Percentiles rank a stretch among this genome's conserved stretches.
phyloP scores from a whole-genome alignment of 2,113 vertebrate species.

The Pseudopipra pipra region DNA sequence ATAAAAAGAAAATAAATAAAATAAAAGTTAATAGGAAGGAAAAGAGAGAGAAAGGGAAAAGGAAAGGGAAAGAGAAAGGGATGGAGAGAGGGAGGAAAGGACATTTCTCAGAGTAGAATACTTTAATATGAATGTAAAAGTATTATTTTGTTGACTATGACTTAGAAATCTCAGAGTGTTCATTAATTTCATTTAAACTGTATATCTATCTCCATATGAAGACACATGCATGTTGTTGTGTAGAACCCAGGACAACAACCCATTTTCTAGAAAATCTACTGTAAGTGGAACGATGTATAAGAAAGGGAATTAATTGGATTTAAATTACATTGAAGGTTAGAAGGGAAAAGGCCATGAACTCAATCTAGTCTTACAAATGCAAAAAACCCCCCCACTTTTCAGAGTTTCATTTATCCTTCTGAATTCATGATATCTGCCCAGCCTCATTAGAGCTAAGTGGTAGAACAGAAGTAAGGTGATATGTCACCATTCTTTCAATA shows the following conservation, averaged over 20 bases:
- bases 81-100: not conserved
- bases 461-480: not conserved
- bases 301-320: not conserved
- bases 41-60: too few relatives aligned
- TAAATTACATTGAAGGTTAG: not conserved
- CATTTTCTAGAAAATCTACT: not conserved
- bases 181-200: not conserved
- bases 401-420: constrained; percentile 28
- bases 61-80: fast-evolving
- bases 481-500: constrained; percentile 8
- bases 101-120: not conserved
- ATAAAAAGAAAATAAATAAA: not conserved
- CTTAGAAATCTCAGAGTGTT: not conserved
- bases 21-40: not conserved
- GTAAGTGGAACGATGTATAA: not conserved
- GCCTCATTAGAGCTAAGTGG: not conserved
- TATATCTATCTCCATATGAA: not conserved
- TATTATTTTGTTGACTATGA: not conserved
- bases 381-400: not conserved
- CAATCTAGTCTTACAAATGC: constrained; percentile 27
- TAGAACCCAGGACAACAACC: not conserved
- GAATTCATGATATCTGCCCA: not conserved
- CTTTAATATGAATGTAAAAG: not conserved
- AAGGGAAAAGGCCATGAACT: not conserved
- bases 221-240: not conserved